Evolutionary conservation across 2,113 vertebrate species (phyloP), one percentile per base, ranked within the genome.

Genomic region (Paradoxurus hermaphroditus): DNA sequence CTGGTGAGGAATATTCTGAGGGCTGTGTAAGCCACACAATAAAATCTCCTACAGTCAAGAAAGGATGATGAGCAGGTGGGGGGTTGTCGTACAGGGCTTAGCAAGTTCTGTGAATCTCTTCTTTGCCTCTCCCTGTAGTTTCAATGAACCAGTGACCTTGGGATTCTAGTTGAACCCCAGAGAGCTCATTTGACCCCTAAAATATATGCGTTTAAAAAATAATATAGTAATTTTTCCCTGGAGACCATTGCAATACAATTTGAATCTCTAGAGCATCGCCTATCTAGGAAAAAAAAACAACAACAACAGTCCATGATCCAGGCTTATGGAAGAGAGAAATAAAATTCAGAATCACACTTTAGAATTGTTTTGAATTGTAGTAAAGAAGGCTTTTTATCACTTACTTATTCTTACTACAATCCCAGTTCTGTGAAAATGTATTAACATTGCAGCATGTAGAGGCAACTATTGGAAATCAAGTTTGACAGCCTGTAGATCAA

Each of bases 401-500:
- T 36, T 59, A 49, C 46, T 75, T 78, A 65, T 29, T 89, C 19
- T 90, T 18, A 51, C 46, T 18, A 7, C 25, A 56, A 34, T 16
- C 53, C 29, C 59, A 81, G 11, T 72, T 91, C 63, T 86, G 21
- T 51, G 82, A 34, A 53, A 53, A 73, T 13, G 56, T 12, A 72
- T 82, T 88, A n/a, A 82, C 46, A 14, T 12, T 19, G 63, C 36
- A 23, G 62, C 36, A 10, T 2, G 0, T 39, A 86, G 39, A 84
- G 27, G 29, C 12, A 62, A 34, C 70, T 53, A 12, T 27, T 84
- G 77, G 70, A 95, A 92, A 86, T 94, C 39, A 10, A 88, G 78
- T 92, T 85, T 14, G 34, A 68, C 41, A 82, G 72, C 49, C 62
- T 86, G 4, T 51, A 86, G 87, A 63, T 97, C 95, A 96, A 72